Base-by-base conservation (phyloP, 1,140 invertebrate species). In the Drosophila lacteicornis region DNA sequence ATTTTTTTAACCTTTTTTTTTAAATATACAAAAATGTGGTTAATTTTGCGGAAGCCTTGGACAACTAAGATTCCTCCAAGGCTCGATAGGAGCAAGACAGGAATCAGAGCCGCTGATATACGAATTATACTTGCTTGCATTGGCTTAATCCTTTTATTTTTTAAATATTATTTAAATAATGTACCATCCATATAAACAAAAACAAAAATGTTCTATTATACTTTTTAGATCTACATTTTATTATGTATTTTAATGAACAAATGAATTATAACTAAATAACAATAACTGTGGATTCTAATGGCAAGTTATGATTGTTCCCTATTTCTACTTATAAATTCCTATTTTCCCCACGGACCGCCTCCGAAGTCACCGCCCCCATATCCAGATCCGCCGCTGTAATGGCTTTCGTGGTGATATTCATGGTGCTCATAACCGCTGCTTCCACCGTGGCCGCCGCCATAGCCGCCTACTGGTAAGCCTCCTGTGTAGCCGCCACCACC, bases 361-460 rank as follows among this genome's bases (percentile, higher is more conserved):
- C 66, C 79, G 22, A 51, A 75, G 33, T 66, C 59, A 36, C 71
- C 79, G 13, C 66, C 73, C 2, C 79, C 79, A 12, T 50, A 58
- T 33, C 65, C 60, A 42, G 70, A 66, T 15, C 84, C 80, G 19
- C 66, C 69, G 25, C 82, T 87, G 65, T 83, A 55, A 51, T 88
- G 84, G 15, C 83, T 87, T 55, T 87, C 84, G 4, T 87, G 76
- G 19, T 80, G 78, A 46, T 82, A 82, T 56, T 82, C 85, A 17
- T 88, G 85, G 42, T 88, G 85, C 15, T 88, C 84, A 42, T 86
- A 86, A 12, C 86, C 86, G 2, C 75, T 69, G 60, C 69, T 81
- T 33, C 40, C 9, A 1, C 67, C 67, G 17, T 38, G 45, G 0
- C 76, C 75, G 1, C 68, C 75, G 2, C 68, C 68, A 47, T 33